These are phyloP conservation scores for Chaetops frenatus DNA, from an alignment of 2,113 vertebrate species.

Conservation along the genomic window DNA sequence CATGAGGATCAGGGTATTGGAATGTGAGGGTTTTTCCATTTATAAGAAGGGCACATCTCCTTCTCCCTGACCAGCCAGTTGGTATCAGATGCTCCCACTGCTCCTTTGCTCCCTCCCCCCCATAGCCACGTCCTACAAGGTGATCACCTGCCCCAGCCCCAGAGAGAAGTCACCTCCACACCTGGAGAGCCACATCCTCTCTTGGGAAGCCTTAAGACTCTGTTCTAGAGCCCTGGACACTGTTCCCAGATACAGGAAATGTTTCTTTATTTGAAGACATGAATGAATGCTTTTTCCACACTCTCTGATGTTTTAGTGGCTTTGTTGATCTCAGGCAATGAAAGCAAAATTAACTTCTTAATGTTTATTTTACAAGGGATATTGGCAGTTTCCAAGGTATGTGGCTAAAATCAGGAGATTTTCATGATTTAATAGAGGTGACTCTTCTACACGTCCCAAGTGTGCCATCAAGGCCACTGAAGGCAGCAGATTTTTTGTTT, in stretches of 20 bases:
- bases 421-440: neutral
- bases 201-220: neutral
- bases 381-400: neutral
- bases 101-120: neutral
- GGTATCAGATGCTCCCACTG: neutral
- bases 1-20: neutral
- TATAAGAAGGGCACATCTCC: neutral
- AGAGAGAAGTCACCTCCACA: neutral
- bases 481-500: neutral
- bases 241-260: neutral
- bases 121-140: neutral
- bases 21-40: neutral
- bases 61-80: neutral
- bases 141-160: neutral
- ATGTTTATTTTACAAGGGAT: neutral
- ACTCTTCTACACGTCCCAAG: neutral
- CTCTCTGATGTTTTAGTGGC: neutral
- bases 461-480: neutral
- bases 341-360: neutral
- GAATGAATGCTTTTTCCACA: neutral
- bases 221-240: neutral
- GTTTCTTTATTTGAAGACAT: neutral
- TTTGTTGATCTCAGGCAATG: accelerated
- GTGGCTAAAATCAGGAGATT: neutral
- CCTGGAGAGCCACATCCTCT: neutral